Evolutionary conservation across 2,797 vertebrate species (phyloP), one percentile per base, ranked within the genome.

Genomic region (Clamator glandarius): DNA sequence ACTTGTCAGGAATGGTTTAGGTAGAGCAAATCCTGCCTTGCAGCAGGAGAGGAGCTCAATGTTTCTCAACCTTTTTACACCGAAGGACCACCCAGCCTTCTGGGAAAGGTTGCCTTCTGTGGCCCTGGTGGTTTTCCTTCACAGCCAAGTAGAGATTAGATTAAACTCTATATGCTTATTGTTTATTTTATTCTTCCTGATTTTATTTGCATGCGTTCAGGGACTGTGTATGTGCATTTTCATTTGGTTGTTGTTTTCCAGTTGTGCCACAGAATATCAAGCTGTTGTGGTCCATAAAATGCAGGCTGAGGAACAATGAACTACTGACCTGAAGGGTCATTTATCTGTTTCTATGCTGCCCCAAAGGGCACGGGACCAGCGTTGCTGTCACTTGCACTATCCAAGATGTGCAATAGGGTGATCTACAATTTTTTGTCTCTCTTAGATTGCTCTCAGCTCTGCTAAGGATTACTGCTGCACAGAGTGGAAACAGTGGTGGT

Each of bases 331-430:
- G 21, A 61, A 61, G 73, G 81, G 59, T 48, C 1, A 41, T 29
- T 36, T 58, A 52, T 29, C 54, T 64, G 35, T 33, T 72, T 35
- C 52, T 35, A 36, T 1, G 1, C 33, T 73, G 50, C 59, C 52
- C 58, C 28, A 3, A 25, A 23, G 55, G 33, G 12, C 20, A 21
- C 4, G 13, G 41, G 29, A 23, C 61, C 31, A 29, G 33, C 50
- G 52, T 44, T 42, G 57, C 67, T 46, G 16, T 41, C 66, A n/a
- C 29, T 46, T 62, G 29, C 52, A 19, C 15, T 16, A 48, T 17
- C 51, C 78, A 50, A 31, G 35, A 54, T 0, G 0, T 1, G 1
- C 0, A 1, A 8, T 26, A 21, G 42, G 50, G 41, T 28, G 15
- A 12, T 39, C 20, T 12, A 8, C 25, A 70, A 6, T 33, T 54